These are phyloP conservation scores for Pelobates cultripes DNA, from an alignment of 2,797 vertebrate genomes.

Conservation along the genomic window DNA sequence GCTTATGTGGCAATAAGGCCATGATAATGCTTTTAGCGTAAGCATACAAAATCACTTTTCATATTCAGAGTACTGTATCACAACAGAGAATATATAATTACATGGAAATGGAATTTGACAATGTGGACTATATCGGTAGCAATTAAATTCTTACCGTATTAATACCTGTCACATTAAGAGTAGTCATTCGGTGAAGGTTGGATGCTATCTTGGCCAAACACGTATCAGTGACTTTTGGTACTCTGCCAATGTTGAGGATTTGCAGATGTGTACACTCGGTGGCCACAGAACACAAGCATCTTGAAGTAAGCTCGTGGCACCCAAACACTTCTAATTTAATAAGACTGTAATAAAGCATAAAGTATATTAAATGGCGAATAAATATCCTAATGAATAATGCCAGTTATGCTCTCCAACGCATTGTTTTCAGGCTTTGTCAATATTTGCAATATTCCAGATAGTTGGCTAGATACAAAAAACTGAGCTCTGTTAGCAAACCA, in stretches of 20 bases:
- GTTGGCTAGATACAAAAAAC: neutral
- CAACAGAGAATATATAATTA: no score
- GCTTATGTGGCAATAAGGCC: no score
- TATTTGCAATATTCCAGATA: conserved; percentile 12
- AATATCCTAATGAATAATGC: neutral
- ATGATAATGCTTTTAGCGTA: no score
- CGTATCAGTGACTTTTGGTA: conserved; percentile 63
- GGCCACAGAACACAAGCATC: conserved; percentile 58
- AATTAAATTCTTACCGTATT: conserved; percentile 57
- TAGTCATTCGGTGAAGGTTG: conserved; percentile 74
- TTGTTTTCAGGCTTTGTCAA: neutral
- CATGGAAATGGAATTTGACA: no score
- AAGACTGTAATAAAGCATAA: conserved; percentile 57
- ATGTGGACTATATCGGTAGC: no score
- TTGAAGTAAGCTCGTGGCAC: conserved; percentile 65
- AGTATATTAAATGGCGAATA: no score
- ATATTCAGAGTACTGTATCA: no score
- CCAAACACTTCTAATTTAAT: conserved; percentile 71
- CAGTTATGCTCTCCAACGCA: neutral
- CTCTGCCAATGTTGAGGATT: conserved; percentile 63
- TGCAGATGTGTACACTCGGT: conserved; percentile 58
- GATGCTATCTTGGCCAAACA: conserved; percentile 64
- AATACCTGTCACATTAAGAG: conserved; percentile 71
- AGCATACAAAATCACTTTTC: no score
- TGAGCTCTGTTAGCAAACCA: neutral